Percentiles rank a stretch among this genome's conserved stretches.
phyloP scores from a whole-genome alignment of 2,888 invertebrate genomes.

The Drosophila mimica region DNA sequence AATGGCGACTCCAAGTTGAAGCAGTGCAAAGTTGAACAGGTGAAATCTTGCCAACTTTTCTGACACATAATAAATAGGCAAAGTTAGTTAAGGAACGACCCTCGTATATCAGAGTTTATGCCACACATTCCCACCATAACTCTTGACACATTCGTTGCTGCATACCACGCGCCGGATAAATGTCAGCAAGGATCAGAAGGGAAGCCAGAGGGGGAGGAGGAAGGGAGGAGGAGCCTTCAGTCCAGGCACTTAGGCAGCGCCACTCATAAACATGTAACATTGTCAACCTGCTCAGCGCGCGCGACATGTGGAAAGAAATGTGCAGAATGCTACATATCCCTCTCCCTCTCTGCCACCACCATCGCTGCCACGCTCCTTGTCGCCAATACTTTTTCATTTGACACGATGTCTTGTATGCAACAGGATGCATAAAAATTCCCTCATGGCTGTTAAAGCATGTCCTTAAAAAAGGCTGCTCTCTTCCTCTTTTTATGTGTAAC shows the following conservation, averaged over 20 bases:
- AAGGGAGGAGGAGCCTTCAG: slow-evolving; percentile 14
- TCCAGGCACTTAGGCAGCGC: slow-evolving; percentile 21
- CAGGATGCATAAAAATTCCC: slow-evolving; percentile 66
- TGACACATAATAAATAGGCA: slow-evolving; percentile 6
- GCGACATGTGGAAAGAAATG: slow-evolving; percentile 36
- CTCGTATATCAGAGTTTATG: slow-evolving; percentile 29
- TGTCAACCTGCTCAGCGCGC: slow-evolving; percentile 50
- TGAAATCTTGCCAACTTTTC: not conserved
- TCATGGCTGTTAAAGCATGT: slow-evolving; percentile 32
- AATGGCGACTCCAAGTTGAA: not conserved
- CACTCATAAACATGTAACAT: slow-evolving; percentile 72
- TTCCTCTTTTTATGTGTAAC: slow-evolving; percentile 4
- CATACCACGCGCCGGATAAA: slow-evolving; percentile 21
- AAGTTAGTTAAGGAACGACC: slow-evolving; percentile 21
- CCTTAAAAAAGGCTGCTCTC: slow-evolving; percentile 5
- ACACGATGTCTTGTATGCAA: slow-evolving; percentile 46
- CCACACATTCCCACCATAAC: slow-evolving; percentile 29
- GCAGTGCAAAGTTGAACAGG: not conserved
- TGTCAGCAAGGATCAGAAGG: slow-evolving; percentile 3
- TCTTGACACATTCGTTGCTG: slow-evolving; percentile 38
- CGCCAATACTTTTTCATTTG: not conserved
- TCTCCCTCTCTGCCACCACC: not conserved
- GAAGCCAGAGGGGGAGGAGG: not conserved
- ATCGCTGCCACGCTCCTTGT: not conserved
- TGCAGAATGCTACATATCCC: no score